Evolutionary conservation across 2,113 vertebrate species (phyloP).

Genomic region (Osmerus eperlanus): DNA sequence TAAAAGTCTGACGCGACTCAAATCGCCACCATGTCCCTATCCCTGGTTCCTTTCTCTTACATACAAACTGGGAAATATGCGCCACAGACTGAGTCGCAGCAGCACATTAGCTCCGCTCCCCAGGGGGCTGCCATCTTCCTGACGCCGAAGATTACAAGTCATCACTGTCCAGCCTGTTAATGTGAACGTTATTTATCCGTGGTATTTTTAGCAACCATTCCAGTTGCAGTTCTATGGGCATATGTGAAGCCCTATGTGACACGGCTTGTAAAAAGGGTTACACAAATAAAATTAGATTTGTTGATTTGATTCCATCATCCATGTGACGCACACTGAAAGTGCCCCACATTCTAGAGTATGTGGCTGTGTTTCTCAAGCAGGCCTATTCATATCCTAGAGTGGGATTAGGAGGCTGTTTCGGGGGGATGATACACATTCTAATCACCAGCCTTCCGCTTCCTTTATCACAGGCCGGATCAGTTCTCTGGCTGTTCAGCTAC

Average conservation of each 20-base stretch:
- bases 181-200: constrained; percentile 19
- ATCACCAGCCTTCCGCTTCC: constrained; percentile 9
- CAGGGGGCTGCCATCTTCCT: not conserved
- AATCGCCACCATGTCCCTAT: not conserved
- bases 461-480: constrained; percentile 17
- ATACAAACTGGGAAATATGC: not conserved
- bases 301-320: constrained; percentile 5
- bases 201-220: constrained; percentile 6
- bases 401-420: constrained; percentile 6
- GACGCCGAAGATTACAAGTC: constrained; percentile 9
- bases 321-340: not conserved
- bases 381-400: not conserved
- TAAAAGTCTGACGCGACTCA: not conserved
- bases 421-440: constrained; percentile 22
- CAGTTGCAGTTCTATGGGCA: no score
- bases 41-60: not conserved
- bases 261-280: no score
- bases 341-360: not conserved
- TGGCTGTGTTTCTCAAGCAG: constrained; percentile 4
- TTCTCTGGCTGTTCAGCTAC: constrained; percentile 3
- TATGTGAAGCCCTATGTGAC: no score
- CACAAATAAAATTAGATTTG: not conserved
- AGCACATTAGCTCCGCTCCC: not conserved
- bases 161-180: constrained; percentile 12
- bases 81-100: not conserved